Percentiles rank a stretch among this genome's conserved stretches.
Evolutionary conservation across 2,113 vertebrate species (phyloP).

Genomic region (Microcebus murinus): DNA sequence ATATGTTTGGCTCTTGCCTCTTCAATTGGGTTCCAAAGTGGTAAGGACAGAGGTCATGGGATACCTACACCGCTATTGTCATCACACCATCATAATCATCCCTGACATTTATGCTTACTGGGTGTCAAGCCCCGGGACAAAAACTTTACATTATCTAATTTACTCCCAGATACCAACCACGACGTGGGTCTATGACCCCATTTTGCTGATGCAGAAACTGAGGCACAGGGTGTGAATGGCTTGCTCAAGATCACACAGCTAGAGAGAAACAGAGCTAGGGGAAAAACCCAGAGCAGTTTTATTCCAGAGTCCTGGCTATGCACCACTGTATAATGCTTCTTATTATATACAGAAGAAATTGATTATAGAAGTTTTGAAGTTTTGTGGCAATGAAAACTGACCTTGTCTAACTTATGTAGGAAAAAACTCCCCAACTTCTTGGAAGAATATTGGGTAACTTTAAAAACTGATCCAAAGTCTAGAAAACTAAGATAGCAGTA

Average conservation of each 20-base stretch:
- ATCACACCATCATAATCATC: background rate
- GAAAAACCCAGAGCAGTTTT: too few relatives aligned
- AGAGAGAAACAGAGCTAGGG: background rate
- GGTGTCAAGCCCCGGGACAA: background rate
- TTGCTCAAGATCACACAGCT: background rate
- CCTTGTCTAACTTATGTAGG: background rate
- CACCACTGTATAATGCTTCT: background rate
- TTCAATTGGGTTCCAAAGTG: background rate
- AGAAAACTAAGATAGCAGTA: background rate
- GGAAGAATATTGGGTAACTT: background rate
- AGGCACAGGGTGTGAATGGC: background rate
- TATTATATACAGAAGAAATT: constrained; percentile 7
- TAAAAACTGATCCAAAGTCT: background rate
- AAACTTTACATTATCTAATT: background rate
- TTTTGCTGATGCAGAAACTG: background rate
- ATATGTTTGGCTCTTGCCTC: background rate
- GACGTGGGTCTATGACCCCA: background rate
- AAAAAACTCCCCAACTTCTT: background rate
- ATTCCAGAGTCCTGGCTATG: background rate
- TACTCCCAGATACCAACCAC: background rate
- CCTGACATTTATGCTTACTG: background rate
- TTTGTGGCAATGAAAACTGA: background rate
- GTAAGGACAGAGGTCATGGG: background rate
- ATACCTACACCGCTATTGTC: background rate
- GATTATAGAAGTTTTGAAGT: background rate